phyloP scores from a whole-genome alignment of 1,140 invertebrate species.

The Ceratina australensis region DNA sequence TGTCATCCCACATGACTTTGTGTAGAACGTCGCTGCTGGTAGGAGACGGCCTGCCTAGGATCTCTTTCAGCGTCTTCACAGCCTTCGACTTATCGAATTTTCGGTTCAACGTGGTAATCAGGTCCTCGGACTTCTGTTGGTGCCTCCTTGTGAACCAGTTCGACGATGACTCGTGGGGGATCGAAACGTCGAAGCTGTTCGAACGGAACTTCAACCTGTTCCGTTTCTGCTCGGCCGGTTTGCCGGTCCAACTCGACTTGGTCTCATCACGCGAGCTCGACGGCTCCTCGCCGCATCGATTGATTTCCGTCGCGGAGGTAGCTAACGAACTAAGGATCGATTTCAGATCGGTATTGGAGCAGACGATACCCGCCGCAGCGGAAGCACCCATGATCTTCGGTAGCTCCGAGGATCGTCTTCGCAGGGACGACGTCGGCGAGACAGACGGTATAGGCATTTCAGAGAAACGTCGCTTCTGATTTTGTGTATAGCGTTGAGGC shows the following conservation, averaged over 20 bases:
- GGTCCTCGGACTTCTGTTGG: slow-evolving; percentile 80
- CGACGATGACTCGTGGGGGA: slow-evolving; percentile 83
- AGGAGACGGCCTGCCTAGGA: slow-evolving; percentile 74
- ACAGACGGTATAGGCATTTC: slow-evolving; percentile 84
- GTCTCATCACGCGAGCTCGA: slow-evolving; percentile 56
- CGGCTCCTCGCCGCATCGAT: slow-evolving; percentile 76
- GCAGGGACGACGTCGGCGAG: slow-evolving; percentile 71
- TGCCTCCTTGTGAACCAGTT: slow-evolving; percentile 88
- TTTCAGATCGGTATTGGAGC: slow-evolving; percentile 89
- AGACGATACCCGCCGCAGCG: slow-evolving; percentile 83
- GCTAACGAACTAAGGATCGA: slow-evolving; percentile 89
- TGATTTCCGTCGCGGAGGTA: slow-evolving; percentile 89
- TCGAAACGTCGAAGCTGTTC: slow-evolving; percentile 90
- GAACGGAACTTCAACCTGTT: slow-evolving; percentile 84
- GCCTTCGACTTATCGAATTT: slow-evolving; percentile 75
- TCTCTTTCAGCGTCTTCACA: slow-evolving; percentile 79
- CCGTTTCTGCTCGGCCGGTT: slow-evolving; percentile 77
- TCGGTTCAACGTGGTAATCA: slow-evolving; percentile 66
- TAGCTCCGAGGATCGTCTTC: slow-evolving; percentile 84
- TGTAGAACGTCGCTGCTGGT: slow-evolving; percentile 55
- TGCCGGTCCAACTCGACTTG: slow-evolving; percentile 60
- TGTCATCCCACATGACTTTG: slow-evolving; percentile 86
- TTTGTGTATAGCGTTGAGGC: slow-evolving; percentile 81
- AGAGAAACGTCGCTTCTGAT: slow-evolving; percentile 84
- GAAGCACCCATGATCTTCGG: slow-evolving; percentile 79